These are phyloP conservation scores for Phengaris alcon DNA, from an alignment of 2,888 invertebrate species.

Conservation along the genomic window DNA sequence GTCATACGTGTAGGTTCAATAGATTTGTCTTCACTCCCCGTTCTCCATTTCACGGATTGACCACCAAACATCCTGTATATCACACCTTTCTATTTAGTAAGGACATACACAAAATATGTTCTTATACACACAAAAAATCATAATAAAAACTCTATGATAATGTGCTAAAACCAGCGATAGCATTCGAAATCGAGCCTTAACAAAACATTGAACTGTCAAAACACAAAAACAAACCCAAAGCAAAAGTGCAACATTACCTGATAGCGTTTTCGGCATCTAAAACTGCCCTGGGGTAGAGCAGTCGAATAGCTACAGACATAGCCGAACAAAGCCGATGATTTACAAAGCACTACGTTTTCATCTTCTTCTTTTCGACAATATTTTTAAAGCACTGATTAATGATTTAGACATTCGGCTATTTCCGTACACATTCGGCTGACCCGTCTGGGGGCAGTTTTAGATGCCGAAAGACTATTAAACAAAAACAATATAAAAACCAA, in stretches of 20 bases:
- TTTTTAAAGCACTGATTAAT: too few relatives aligned
- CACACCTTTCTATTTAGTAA: not conserved
- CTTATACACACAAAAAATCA: not conserved
- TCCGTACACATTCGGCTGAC: too few relatives aligned
- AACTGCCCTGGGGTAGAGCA: too few relatives aligned
- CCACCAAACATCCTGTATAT: not conserved
- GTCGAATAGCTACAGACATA: too few relatives aligned
- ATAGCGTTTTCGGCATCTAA: not conserved
- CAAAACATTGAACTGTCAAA: not conserved
- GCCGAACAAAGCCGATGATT: too few relatives aligned
- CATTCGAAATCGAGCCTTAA: not conserved
- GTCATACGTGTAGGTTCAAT: too few relatives aligned
- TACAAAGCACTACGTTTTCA: too few relatives aligned
- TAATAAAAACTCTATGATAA: not conserved
- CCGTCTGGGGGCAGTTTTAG: too few relatives aligned
- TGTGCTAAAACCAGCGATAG: conserved; percentile 2
- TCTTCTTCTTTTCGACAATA: too few relatives aligned
- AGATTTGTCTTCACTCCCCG: too few relatives aligned
- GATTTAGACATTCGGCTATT: too few relatives aligned
- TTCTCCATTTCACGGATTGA: too few relatives aligned
- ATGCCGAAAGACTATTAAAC: not conserved
- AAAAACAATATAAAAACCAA: not conserved
- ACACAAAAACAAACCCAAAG: not conserved
- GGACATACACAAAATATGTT: not conserved
- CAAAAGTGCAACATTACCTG: not conserved